Evolutionary conservation across 2,113 vertebrate genomes (phyloP).

Genomic region (Misgurnus mizolepis): DNA sequence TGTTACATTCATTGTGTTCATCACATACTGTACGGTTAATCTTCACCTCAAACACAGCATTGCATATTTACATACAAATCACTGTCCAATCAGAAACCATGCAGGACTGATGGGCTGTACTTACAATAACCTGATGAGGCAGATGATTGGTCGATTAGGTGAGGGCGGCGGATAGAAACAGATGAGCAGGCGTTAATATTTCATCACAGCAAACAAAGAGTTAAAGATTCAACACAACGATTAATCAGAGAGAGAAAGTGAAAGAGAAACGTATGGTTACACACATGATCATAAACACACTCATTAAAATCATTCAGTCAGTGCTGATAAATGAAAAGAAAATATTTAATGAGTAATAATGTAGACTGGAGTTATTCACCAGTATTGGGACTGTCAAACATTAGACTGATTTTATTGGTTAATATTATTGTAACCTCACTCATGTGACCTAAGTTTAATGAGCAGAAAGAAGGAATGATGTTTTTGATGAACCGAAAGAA

Average conservation of each 20-base stretch:
- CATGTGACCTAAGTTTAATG: no score
- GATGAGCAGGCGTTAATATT: conserved; percentile 69
- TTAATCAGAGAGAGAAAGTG: conserved; percentile 22
- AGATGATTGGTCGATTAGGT: conserved; percentile 55
- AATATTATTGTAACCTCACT: no score
- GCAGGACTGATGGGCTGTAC: conserved; percentile 65
- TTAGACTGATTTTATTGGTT: no score
- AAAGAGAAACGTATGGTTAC: background rate
- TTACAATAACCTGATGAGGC: conserved; percentile 78
- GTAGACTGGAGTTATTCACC: no score
- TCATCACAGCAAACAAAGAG: conserved; percentile 71
- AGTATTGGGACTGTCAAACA: no score
- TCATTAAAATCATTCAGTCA: background rate
- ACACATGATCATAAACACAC: background rate
- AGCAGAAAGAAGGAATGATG: no score
- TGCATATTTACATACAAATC: conserved; percentile 36
- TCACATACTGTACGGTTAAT: background rate
- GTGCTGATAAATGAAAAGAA: background rate
- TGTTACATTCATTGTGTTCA: background rate
- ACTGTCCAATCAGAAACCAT: conserved; percentile 64
- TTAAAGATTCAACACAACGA: conserved; percentile 56
- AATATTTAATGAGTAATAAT: no score
- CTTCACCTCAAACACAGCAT: conserved; percentile 18
- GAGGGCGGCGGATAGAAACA: conserved; percentile 59
- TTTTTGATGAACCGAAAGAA: no score